Evolutionary conservation across 2,888 invertebrate genomes (phyloP).

Genomic region (Ormyrus pomaceus): DNA sequence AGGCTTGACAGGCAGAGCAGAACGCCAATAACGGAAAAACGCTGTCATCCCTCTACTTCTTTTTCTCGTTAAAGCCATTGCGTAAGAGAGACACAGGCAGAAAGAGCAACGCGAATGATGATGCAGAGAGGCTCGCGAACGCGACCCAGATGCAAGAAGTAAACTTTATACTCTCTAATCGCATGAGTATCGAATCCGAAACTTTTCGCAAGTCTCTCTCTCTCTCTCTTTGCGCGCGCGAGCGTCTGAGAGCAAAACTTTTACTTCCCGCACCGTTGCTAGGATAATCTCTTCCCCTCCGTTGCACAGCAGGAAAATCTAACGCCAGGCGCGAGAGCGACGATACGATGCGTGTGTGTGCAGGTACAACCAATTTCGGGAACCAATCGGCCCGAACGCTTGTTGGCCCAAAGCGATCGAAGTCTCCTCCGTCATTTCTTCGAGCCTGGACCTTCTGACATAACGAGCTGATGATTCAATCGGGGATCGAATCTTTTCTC

Average conservation of each 20-base stretch:
- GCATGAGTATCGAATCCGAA: slow-evolving; percentile 47
- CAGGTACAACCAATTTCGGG: too few species aligned
- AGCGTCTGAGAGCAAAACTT: slow-evolving; percentile 31
- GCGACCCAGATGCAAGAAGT: slow-evolving; percentile 49
- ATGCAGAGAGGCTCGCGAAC: slow-evolving; percentile 16
- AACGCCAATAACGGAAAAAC: slow-evolving; percentile 32
- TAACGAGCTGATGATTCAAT: too few species aligned
- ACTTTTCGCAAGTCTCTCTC: slow-evolving; percentile 48
- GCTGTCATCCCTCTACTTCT: slow-evolving; percentile 30
- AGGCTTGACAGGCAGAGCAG: too few species aligned
- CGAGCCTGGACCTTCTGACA: too few species aligned
- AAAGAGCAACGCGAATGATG: slow-evolving; percentile 15
- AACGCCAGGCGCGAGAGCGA: neutral
- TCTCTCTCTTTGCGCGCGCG: slow-evolving; percentile 55
- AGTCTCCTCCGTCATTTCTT: too few species aligned
- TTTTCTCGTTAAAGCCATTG: neutral
- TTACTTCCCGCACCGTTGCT: slow-evolving; percentile 42
- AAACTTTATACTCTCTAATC: slow-evolving; percentile 55
- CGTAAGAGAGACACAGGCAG: slow-evolving; percentile 9
- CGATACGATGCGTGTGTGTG: too few species aligned
- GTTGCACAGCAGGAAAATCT: slow-evolving; percentile 3
- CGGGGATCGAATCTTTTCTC: too few species aligned
- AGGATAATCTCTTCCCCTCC: slow-evolving; percentile 44
- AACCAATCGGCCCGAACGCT: too few species aligned
- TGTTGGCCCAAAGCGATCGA: too few species aligned